Evolutionary conservation across 2,888 invertebrate genomes (phyloP).

Genomic region (Nymphalis urticae): DNA sequence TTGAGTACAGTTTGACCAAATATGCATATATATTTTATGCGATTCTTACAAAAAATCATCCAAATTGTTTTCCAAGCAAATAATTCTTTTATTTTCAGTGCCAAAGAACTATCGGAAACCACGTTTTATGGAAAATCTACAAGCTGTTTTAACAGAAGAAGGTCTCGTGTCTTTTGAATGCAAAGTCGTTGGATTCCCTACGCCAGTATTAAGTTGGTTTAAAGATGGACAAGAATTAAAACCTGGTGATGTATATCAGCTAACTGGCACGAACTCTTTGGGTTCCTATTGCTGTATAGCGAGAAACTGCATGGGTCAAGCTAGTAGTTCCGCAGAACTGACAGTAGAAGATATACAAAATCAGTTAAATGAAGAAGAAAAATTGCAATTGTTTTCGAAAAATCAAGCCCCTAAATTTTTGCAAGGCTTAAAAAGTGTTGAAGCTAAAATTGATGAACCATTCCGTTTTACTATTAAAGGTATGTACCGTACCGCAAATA

Average conservation of each 20-base stretch:
- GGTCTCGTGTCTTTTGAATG: constrained; percentile 96
- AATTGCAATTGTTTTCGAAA: constrained; percentile 86
- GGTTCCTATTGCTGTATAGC: constrained; percentile 95
- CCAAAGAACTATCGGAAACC: constrained; percentile 95
- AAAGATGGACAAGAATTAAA: constrained; percentile 95
- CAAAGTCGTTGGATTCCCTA: constrained; percentile 95
- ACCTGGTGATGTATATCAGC: constrained; percentile 95
- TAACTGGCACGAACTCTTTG: constrained; percentile 93
- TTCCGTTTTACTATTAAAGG: constrained; percentile 91
- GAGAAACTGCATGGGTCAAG: constrained; percentile 94
- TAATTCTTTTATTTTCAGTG: constrained; percentile 77
- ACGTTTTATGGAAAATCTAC: constrained; percentile 93
- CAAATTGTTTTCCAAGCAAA: no score
- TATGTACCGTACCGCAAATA: constrained; percentile 51
- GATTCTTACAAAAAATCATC: no score
- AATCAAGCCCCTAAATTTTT: constrained; percentile 93
- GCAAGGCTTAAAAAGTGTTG: constrained; percentile 89
- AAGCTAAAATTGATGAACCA: constrained; percentile 90
- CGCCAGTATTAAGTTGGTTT: constrained; percentile 93
- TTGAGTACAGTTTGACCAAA: background rate
- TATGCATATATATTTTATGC: no score
- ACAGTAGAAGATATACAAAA: constrained; percentile 95
- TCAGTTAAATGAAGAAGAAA: constrained; percentile 93
- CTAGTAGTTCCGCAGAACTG: constrained; percentile 91
- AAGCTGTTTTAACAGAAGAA: constrained; percentile 94